Conservation (phyloP, 2,888 invertebrate species). For the Eurytoma adleriae region DNA sequence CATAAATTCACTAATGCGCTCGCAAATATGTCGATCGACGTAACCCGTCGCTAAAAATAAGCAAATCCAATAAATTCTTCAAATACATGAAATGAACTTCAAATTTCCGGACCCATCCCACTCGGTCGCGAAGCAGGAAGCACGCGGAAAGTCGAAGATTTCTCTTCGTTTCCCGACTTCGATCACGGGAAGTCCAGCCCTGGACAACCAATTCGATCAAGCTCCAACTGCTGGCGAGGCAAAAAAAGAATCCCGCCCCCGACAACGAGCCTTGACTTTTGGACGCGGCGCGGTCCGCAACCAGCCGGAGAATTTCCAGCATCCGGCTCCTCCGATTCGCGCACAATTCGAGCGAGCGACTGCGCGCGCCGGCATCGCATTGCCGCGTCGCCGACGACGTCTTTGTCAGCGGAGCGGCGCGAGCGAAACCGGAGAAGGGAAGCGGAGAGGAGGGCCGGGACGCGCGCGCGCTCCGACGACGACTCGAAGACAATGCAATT, state of each 20-base stretch:
- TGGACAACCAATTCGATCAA: conserved; percentile 22
- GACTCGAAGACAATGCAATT: conserved; percentile 75
- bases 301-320: conserved; percentile 61
- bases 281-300: no score
- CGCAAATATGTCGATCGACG: background rate
- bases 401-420: conserved; percentile 37
- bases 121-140: background rate
- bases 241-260: no score
- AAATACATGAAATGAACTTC: no score
- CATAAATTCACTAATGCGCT: background rate
- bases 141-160: conserved; percentile 7
- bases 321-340: conserved; percentile 52
- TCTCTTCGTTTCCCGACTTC: background rate
- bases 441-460: conserved; percentile 54
- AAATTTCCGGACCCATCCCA: conserved; percentile 3
- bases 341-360: conserved; percentile 26
- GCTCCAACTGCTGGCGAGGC: background rate
- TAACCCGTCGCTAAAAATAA: no score
- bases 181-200: background rate
- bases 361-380: background rate
- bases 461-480: conserved; percentile 58
- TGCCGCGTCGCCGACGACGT: conserved; percentile 25
- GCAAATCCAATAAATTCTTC: no score
- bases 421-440: background rate
- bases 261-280: no score